phyloP scores from a whole-genome alignment of 2,797 vertebrate species.

The Buceros bicornis region DNA sequence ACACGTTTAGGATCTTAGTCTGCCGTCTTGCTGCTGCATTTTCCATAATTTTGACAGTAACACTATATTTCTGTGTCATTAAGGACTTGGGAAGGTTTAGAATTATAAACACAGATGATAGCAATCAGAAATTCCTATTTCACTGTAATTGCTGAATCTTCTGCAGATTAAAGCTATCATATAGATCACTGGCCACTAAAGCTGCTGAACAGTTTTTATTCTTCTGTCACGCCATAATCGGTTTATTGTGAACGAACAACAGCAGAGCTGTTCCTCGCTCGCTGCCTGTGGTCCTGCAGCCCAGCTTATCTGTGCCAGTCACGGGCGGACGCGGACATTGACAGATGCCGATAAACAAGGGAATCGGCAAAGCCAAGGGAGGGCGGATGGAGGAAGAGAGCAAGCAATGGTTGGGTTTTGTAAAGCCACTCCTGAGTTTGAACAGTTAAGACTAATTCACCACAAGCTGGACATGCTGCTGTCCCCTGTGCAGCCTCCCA shows the following conservation, averaged over 20 bases:
- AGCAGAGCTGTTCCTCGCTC: neutral
- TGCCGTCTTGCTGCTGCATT: neutral
- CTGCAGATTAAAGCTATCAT: neutral
- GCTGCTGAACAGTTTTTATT: neutral
- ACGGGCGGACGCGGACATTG: neutral
- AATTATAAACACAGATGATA: neutral
- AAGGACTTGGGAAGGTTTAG: neutral
- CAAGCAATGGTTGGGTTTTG: neutral
- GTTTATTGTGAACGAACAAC: neutral
- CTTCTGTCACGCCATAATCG: neutral
- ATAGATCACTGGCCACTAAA: neutral
- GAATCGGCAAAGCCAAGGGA: neutral
- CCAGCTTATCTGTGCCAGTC: slow-evolving; percentile 51
- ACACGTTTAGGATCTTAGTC: neutral
- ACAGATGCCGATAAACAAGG: slow-evolving; percentile 27
- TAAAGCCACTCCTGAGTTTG: neutral
- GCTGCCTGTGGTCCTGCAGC: neutral
- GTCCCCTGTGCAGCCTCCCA: neutral
- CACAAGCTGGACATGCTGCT: neutral
- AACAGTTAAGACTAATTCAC: neutral
- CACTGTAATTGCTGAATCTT: neutral
- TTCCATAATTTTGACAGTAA: neutral
- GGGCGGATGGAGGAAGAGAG: neutral
- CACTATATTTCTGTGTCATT: neutral
- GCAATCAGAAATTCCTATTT: neutral